Base-by-base conservation (phyloP, 2,113 vertebrate species). In the Lepisosteus osseus region DNA sequence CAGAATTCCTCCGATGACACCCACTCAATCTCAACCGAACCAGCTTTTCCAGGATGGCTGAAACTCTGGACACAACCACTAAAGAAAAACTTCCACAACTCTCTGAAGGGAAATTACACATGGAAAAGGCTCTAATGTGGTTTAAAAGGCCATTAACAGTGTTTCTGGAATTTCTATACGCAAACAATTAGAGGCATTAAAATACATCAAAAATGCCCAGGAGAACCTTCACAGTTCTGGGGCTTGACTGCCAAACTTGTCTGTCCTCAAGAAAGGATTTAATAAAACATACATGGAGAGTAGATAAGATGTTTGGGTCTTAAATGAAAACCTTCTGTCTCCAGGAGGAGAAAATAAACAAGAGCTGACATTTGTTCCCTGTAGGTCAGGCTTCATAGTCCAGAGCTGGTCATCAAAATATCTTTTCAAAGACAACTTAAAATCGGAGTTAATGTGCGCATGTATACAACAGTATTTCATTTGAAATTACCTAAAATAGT, bases 81-180 rank as follows among this genome's bases (percentile, higher is more conserved):
- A 29, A 62, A 68, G 56, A 61, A 73, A 59, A 47, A 51, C 13
- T 15, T 72, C 54, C 62, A 44, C 56, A 68, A 68, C 45, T 62
- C 72, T 68, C 72, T 61, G 17, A 61, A 73, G 72, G 44, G 56
- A 65, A 51, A 67, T 62, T 73, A 14, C 44, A 68, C 57, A 62
- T 7, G 7, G 56, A 61, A 69, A 80, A 81, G 66, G 45, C 84
- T 83, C 42, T 85, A 81, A 87, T 88, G 86, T 89, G 83, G 86
- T 84, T 87, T 84, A 74, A 80, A 78, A 74, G 84, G 79, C 82
- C 83, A 84, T 83, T 86, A 82, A 82, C 57, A 76, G 71, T 56
- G 76, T 76, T 74, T 85, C 84, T 86, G 86, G 79, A 84, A 80
- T 87, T 84, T 80, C 78, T 83, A 81, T 79, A 82, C 80, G 76